Conservation (phyloP, 2,113 vertebrate species). For the Xenopus laevis region DNA sequence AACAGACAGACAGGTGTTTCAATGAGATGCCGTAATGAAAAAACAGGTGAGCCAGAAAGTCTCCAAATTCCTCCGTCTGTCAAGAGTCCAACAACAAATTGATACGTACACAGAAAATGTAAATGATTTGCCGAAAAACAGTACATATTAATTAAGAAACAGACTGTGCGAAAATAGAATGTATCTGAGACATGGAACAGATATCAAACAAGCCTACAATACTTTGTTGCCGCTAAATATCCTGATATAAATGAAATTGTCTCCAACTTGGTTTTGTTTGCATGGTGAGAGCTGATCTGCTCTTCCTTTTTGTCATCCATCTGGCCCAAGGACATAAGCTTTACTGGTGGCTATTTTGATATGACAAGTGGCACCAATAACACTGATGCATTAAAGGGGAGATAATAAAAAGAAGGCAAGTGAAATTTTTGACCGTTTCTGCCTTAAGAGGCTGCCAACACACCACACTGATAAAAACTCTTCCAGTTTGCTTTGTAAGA, state of each 20-base stretch:
- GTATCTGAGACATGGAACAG: background rate
- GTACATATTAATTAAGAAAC: background rate
- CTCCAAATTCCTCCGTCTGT: background rate
- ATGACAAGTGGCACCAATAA: conserved; percentile 19
- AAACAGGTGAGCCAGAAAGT: background rate
- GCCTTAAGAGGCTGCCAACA: too few relatives aligned
- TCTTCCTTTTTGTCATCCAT: background rate
- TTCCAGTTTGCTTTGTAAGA: too few relatives aligned
- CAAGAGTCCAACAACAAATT: conserved; percentile 31
- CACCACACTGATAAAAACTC: too few relatives aligned
- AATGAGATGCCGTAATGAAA: background rate
- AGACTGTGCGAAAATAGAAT: background rate
- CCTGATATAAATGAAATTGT: background rate
- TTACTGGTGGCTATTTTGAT: background rate
- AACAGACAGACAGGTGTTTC: conserved; percentile 64
- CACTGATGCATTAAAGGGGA: conserved; percentile 19
- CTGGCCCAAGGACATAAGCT: background rate
- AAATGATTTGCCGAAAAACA: background rate
- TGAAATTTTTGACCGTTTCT: too few relatives aligned
- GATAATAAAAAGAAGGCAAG: too few relatives aligned
- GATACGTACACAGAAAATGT: background rate
- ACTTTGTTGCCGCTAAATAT: background rate
- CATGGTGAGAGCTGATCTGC: background rate
- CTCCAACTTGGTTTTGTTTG: background rate
- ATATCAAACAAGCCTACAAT: conserved; percentile 8